Evolutionary conservation across 2,888 invertebrate genomes (phyloP).

Genomic region (Amiota mariae): DNA sequence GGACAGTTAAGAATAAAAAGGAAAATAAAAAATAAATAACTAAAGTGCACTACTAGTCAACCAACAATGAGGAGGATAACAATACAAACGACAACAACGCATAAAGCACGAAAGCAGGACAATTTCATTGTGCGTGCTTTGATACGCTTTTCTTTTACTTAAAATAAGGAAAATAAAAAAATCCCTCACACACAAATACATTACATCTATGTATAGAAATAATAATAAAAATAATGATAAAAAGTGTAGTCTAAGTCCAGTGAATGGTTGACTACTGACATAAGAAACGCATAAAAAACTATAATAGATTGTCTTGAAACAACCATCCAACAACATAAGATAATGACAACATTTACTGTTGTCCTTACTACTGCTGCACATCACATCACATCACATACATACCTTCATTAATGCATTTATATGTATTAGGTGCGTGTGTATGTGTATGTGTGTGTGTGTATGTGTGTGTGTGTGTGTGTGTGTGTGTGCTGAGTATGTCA

Average conservation of each 20-base stretch:
- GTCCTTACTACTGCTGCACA: background rate
- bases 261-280: no score
- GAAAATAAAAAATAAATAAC: no score
- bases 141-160: background rate
- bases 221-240: background rate
- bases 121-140: slow-evolving; percentile 23
- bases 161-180: no score
- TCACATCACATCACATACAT: slow-evolving; percentile 1
- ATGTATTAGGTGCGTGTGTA: background rate
- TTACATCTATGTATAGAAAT: background rate
- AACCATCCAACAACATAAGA: slow-evolving; percentile 1
- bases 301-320: background rate
- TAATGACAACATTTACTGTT: background rate
- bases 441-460: slow-evolving; percentile 4
- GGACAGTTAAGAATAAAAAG: no score
- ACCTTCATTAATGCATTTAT: slow-evolving; percentile 20
- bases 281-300: background rate
- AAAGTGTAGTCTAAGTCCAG: no score
- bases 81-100: background rate
- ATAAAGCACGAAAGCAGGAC: slow-evolving; percentile 12
- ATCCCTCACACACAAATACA: background rate
- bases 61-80: background rate
- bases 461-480: slow-evolving; percentile 22
- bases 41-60: no score
- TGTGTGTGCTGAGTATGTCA: background rate